Base-by-base conservation (phyloP, 2,888 invertebrate species). In the Nomada goodeniana region DNA sequence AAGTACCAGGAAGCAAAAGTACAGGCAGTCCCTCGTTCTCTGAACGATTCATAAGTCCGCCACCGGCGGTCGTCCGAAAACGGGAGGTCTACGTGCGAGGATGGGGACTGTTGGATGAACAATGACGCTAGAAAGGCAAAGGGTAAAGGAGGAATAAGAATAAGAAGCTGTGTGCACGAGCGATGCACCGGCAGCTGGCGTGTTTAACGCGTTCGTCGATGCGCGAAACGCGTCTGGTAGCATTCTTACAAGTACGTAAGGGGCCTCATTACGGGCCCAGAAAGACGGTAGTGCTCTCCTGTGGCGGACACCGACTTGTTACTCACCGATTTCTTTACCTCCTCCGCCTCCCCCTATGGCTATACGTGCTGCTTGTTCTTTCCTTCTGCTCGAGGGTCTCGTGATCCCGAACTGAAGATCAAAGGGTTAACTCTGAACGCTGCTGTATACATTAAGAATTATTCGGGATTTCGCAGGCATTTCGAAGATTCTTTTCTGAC, bases 221-320 rank as follows among this genome's bases (percentile, higher is more conserved):
- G 90, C 90, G 91, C 88, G 88, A 91, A 91, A 91, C 89, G 91
- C 90, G 90, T 87, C 87, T 90, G 90, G 89, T 90, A 87, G 90
- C 90, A 90, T 91, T 91, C 89, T 90, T 90, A 86, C 86, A 76
- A 86, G 89, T 87, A 88, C 87, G 85, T 88, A 84, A 89, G 85
- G 87, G 86, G 80, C 85, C 89, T 91, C 90, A 89, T 91, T 91
- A 90, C 86, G 67, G 85, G 67, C 79, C 80, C 88, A 77, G 85
- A 88, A 85, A 83, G 85, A 83, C 89, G 88, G 89, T 89, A 89
- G 86, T 82, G 86, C 79, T 26, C 70, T 60, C 42, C 64, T 64
- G 52, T 55, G 68, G 70, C 18, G 64, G 47, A 59, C 68, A 80
- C 67, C 57, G 63, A 60, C 26, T 73, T 76, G 68, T 82, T 76